A percentile compares a stretch with the other conserved stretches of the same genome.
Conservation (phyloP, 2,113 vertebrate species). For the Dromaius novaehollandiae region DNA sequence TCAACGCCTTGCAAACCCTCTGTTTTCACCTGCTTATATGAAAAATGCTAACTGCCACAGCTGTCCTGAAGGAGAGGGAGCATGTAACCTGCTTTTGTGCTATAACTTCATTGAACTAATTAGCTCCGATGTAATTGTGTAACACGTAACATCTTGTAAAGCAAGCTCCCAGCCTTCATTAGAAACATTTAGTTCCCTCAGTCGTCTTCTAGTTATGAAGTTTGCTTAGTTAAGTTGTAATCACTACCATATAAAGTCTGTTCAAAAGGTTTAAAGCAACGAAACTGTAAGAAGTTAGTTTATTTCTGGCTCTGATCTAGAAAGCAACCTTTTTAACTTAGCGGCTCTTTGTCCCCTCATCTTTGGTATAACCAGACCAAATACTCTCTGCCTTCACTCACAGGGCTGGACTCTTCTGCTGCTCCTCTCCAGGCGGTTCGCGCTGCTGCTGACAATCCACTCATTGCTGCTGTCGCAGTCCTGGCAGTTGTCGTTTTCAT, state of each 20-base stretch:
- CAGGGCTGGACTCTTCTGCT: not conserved
- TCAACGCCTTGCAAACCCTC: not conserved
- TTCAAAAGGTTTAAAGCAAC: not conserved
- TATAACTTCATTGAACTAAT: not conserved
- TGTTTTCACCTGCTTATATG: not conserved
- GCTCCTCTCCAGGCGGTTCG: not conserved
- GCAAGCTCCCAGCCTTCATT: not conserved
- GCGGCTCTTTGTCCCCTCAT: not conserved
- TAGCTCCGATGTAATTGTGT: not conserved
- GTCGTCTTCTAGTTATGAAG: not conserved
- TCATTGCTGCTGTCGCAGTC: not conserved
- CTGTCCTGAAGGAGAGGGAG: not conserved
- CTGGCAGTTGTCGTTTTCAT: not conserved
- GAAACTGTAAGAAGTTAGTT: not conserved
- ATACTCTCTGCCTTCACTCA: not conserved
- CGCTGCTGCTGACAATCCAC: rapidly evolving
- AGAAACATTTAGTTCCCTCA: not conserved
- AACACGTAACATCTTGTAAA: not conserved
- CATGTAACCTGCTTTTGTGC: not conserved
- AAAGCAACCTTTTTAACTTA: not conserved
- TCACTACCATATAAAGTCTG: not conserved
- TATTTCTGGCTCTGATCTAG: not conserved
- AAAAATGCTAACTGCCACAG: not conserved
- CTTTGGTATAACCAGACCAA: not conserved
- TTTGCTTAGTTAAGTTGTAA: not conserved